Percentiles rank a stretch among this genome's conserved stretches.
These are phyloP conservation scores for Crypturellus tataupa DNA, from an alignment of 2,797 vertebrate genomes.

Conservation along the genomic window DNA sequence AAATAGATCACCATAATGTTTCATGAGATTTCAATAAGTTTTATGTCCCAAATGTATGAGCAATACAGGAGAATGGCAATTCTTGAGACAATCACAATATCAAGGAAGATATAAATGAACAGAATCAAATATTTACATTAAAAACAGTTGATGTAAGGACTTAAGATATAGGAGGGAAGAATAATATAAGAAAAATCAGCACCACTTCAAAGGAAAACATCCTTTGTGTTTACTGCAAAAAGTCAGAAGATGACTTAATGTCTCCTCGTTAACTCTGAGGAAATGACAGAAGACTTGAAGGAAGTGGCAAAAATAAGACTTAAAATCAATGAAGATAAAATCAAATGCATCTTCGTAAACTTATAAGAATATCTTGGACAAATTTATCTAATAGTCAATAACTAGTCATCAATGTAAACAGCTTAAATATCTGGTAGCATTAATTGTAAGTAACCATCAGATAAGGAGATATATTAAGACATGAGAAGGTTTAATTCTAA, in stretches of 20 bases:
- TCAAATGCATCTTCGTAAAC: not conserved
- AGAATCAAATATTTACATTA: not conserved
- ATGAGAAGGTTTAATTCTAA: not conserved
- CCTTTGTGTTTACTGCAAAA: not conserved
- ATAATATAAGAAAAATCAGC: not conserved
- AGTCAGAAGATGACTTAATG: not conserved
- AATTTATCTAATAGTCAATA: not conserved
- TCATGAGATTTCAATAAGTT: not conserved
- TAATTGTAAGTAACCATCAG: not conserved
- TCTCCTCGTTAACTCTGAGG: not conserved
- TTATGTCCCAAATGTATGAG: not conserved
- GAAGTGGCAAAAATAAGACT: not conserved
- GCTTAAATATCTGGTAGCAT: not conserved
- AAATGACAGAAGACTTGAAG: not conserved
- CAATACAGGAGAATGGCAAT: not conserved
- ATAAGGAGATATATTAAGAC: not conserved
- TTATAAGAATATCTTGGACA: not conserved
- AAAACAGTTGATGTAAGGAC: not conserved
- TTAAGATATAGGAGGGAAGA: not conserved
- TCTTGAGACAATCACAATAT: not conserved
- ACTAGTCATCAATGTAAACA: not conserved
- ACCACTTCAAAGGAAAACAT: not conserved
- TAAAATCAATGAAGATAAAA: not conserved
- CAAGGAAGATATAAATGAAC: not conserved
- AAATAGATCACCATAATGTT: not conserved